phyloP scores from a whole-genome alignment of 1,140 invertebrate genomes.

The Drosophila obscura region DNA sequence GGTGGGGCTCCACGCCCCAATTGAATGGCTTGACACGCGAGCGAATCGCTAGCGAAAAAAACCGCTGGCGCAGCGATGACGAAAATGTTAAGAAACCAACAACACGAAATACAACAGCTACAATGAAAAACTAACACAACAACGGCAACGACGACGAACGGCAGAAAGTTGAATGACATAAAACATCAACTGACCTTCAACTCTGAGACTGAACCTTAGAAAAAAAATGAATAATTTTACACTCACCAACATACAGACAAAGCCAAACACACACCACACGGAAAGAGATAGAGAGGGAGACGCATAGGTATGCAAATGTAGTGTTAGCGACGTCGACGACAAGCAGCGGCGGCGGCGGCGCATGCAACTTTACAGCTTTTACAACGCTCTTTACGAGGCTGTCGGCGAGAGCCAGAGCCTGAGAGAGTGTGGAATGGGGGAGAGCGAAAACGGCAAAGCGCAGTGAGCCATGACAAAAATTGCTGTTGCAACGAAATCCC shows the following conservation, averaged over 20 bases:
- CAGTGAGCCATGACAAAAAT: slow-evolving; percentile 59
- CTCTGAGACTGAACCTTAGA: slow-evolving; percentile 83
- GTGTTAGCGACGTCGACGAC: slow-evolving; percentile 30
- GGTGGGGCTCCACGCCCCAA: slow-evolving; percentile 51
- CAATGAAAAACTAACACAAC: slow-evolving; percentile 57
- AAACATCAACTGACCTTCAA: slow-evolving; percentile 84
- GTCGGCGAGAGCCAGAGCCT: slow-evolving; percentile 12
- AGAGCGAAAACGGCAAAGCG: slow-evolving; percentile 41
- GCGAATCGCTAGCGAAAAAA: slow-evolving; percentile 27
- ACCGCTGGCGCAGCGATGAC: slow-evolving; percentile 4
- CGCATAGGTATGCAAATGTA: slow-evolving; percentile 39
- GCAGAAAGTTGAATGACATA: slow-evolving; percentile 83
- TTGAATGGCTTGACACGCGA: slow-evolving; percentile 63
- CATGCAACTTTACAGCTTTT: slow-evolving; percentile 62
- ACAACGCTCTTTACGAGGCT: no score
- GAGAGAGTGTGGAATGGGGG: slow-evolving; percentile 18
- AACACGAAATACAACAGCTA: slow-evolving; percentile 45
- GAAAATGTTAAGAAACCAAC: slow-evolving; percentile 30
- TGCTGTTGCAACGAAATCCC: slow-evolving; percentile 50
- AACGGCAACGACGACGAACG: slow-evolving; percentile 34
- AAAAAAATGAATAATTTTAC: slow-evolving; percentile 83
- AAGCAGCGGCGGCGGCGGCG: slow-evolving; percentile 23
- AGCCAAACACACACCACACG: slow-evolving; percentile 37
- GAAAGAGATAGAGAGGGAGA: slow-evolving; percentile 1
- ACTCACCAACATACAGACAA: slow-evolving; percentile 47